Percentiles rank a stretch among this genome's conserved stretches.
phyloP scores from a whole-genome alignment of 1,140 invertebrate species.

The Littorina saxatilis region DNA sequence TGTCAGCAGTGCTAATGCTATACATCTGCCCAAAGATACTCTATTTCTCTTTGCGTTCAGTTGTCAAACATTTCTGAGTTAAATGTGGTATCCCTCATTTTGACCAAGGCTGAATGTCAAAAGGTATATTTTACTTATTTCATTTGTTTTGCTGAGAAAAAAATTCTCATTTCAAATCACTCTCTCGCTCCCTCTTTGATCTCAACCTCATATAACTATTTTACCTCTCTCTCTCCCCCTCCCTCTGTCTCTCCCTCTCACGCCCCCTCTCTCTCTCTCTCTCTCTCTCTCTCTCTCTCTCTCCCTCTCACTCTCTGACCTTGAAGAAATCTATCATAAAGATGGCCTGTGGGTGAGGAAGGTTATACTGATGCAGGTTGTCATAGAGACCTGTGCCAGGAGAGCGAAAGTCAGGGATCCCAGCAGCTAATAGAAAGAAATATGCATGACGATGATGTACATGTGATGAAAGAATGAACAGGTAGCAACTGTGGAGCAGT shows the following conservation, averaged over 20 bases:
- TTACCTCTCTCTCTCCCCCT: background rate
- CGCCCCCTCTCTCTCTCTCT: background rate
- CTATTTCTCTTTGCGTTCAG: no score
- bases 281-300: background rate
- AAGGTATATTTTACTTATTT: no score
- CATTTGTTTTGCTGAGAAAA: no score
- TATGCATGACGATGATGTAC: background rate
- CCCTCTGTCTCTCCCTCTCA: background rate
- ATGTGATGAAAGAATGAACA: no score
- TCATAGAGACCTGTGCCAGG: constrained; percentile 94
- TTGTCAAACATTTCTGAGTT: background rate
- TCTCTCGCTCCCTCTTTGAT: background rate
- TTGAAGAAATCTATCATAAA: constrained; percentile 84
- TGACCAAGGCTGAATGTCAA: background rate
- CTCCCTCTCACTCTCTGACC: background rate
- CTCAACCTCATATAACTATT: background rate
- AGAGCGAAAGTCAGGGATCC: constrained; percentile 96
- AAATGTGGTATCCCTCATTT: background rate
- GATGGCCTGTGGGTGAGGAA: constrained; percentile 95
- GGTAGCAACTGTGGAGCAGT: background rate
- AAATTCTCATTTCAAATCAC: background rate
- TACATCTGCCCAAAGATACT: no score
- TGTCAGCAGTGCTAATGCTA: no score
- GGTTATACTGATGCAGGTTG: constrained; percentile 93
- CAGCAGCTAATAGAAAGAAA: constrained; percentile 84